phyloP scores from a whole-genome alignment of 2,888 invertebrate species.

The Allophyes oxyacanthae region DNA sequence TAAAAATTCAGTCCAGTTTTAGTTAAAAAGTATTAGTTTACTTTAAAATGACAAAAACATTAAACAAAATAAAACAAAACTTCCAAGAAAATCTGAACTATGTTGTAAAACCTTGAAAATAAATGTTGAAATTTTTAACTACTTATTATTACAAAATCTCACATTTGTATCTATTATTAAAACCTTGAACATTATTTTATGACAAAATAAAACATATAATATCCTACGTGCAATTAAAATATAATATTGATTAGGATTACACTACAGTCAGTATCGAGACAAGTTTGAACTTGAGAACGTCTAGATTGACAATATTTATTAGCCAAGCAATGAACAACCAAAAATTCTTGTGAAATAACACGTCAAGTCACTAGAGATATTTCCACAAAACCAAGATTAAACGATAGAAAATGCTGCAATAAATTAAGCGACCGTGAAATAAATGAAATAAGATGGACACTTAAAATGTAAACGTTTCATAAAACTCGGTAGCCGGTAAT shows the following conservation, averaged over 20 bases:
- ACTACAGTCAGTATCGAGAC: conserved; percentile 18
- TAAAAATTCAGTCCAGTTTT: no score
- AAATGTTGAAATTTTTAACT: conserved; percentile 46
- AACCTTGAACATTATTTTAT: conserved; percentile 46
- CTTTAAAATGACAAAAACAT: no score
- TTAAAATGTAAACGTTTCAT: conserved; percentile 63
- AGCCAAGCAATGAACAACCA: conserved; percentile 28
- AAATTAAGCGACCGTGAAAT: conserved; percentile 58
- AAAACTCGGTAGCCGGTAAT: conserved; percentile 63
- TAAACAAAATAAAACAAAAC: conserved; percentile 7
- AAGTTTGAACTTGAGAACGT: conserved; percentile 31
- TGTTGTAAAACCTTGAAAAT: conserved; percentile 48
- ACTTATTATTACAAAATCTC: conserved; percentile 44
- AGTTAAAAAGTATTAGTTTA: no score
- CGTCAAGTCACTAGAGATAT: conserved; percentile 54
- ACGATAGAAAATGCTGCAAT: conserved; percentile 42
- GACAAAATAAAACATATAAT: conserved; percentile 30
- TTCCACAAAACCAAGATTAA: conserved; percentile 37
- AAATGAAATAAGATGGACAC: conserved; percentile 63
- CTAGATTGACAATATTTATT: conserved; percentile 23
- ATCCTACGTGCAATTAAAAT: conserved; percentile 31
- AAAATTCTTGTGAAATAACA: conserved; percentile 59
- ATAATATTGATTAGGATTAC: conserved; percentile 27
- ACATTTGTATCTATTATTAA: conserved; percentile 42
- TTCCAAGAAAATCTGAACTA: conserved; percentile 29